phyloP scores from a whole-genome alignment of 2,113 vertebrate species.

The Leucosticte australis region DNA sequence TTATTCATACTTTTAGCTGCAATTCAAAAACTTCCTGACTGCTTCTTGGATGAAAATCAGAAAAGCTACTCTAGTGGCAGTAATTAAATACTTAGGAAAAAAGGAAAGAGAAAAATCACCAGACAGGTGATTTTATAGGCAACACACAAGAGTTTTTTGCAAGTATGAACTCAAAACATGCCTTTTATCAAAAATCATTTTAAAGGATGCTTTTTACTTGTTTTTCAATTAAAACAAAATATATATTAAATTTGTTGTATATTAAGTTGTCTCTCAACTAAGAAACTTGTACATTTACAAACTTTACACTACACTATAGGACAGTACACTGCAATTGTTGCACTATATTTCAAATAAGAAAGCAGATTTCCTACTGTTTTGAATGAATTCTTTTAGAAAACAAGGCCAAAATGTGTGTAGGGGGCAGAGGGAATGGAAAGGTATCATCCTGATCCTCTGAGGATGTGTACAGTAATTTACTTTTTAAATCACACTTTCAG shows the following conservation, averaged over 20 bases:
- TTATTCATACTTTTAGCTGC: background rate
- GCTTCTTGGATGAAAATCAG: background rate
- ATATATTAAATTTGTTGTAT: background rate
- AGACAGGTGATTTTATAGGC: background rate
- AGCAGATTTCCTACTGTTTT: background rate
- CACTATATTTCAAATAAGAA: background rate
- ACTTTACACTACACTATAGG: fast-evolving
- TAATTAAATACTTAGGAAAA: background rate
- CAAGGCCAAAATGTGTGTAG: background rate
- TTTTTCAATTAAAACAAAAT: background rate
- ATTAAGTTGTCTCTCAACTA: background rate
- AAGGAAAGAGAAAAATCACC: background rate
- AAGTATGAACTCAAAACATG: background rate
- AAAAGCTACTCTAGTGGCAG: background rate
- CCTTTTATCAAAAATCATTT: background rate
- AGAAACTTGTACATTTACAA: background rate
- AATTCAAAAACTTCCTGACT: background rate
- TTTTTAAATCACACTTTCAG: background rate
- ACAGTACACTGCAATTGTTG: background rate
- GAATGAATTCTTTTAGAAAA: background rate
- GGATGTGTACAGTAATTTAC: background rate
- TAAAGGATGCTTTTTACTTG: fast-evolving
- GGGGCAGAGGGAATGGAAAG: fast-evolving
- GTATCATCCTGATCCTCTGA: background rate
- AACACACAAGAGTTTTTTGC: background rate